Evolutionary conservation across 2,113 vertebrate species (phyloP).

Genomic region (Beaufortia kweichowensis): DNA sequence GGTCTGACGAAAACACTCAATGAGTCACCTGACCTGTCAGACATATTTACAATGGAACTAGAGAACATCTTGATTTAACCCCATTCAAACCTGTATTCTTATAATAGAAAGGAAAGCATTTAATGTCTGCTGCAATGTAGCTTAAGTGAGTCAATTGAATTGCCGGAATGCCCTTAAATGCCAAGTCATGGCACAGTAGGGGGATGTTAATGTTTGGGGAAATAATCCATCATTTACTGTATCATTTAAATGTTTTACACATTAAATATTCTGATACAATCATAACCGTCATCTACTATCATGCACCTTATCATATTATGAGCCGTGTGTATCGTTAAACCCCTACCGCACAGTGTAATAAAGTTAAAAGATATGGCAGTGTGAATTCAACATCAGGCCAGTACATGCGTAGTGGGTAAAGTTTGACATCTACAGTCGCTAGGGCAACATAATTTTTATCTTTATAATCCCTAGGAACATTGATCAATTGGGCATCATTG

Average conservation of each 20-base stretch:
- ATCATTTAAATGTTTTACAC: too few species aligned
- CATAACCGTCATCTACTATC: too few species aligned
- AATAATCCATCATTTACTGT: too few species aligned
- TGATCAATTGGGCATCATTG: not conserved
- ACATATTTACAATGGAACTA: not conserved
- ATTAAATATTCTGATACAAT: too few species aligned
- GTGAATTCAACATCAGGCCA: not conserved
- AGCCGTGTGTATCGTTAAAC: too few species aligned
- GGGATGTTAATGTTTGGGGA: too few species aligned
- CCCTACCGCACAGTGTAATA: not conserved
- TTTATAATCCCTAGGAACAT: not conserved
- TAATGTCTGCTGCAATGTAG: too few species aligned
- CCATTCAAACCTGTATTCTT: not conserved
- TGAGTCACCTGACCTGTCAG: not conserved
- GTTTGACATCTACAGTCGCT: not conserved
- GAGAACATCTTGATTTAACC: not conserved
- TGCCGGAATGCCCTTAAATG: too few species aligned
- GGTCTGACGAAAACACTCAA: not conserved
- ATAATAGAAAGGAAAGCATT: too few species aligned
- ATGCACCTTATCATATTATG: too few species aligned
- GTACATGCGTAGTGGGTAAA: not conserved
- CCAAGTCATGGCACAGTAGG: too few species aligned
- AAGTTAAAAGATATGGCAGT: not conserved
- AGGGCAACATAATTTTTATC: not conserved
- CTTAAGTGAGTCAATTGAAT: too few species aligned